Evolutionary conservation across 2,113 vertebrate species (phyloP).

Genomic region (Indri indri): DNA sequence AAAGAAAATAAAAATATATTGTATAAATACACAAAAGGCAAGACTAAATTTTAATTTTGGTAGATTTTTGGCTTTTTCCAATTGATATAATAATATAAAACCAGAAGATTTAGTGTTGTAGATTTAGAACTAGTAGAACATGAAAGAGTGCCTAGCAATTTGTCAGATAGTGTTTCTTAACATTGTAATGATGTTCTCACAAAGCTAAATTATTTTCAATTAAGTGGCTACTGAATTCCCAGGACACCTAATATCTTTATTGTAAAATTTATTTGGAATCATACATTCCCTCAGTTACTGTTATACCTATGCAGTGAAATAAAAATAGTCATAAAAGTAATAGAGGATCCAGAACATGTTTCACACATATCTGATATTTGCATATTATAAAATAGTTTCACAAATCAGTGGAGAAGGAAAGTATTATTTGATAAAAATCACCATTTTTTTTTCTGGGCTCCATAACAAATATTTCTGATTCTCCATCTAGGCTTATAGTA

Average conservation of each 20-base stretch:
- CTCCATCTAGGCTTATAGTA: not conserved
- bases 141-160: not conserved
- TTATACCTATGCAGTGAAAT: not conserved
- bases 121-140: no score
- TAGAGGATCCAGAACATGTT: no score
- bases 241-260: not conserved
- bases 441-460: not conserved
- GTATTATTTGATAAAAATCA: not conserved
- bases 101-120: not conserved
- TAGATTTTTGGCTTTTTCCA: not conserved
- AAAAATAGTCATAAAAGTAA: not conserved
- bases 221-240: not conserved
- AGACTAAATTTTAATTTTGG: not conserved
- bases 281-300: not conserved
- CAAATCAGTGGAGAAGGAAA: not conserved
- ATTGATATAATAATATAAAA: not conserved
- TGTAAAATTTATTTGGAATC: not conserved
- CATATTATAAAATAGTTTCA: not conserved
- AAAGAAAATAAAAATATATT: not conserved
- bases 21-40: not conserved
- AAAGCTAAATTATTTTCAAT: not conserved
- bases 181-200: not conserved
- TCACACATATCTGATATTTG: not conserved
- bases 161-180: not conserved
- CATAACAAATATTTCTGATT: not conserved